Evolutionary conservation across 2,113 vertebrate genomes (phyloP), one percentile per base, ranked within the genome.

Genomic region (Nycticebus coucang): DNA sequence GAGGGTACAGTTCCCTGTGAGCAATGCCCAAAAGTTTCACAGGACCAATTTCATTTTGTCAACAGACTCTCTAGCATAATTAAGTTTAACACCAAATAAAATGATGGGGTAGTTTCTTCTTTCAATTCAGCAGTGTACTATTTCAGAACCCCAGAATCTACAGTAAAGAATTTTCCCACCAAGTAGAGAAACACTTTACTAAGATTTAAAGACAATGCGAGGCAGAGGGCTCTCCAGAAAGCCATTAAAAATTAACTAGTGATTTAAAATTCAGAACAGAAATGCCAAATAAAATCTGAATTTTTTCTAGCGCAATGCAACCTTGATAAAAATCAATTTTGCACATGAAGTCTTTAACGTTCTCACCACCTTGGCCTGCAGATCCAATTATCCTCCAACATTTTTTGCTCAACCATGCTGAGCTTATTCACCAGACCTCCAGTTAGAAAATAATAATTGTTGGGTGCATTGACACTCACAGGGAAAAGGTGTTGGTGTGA

Each of bases 321-420:
- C 98, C 92, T 96, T 96, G 91, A 96, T 78, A 94, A 83, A 97
- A 97, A 98, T 98, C 97, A 98, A 84, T 97, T 82, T 96, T 94
- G 74, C 66, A 89, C 82, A 91, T 72, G 92, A 98, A 97, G 95
- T 93, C 72, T 98, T 98, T 94, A 97, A 97, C 0, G 3, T 97
- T 97, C 87, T n/a, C 93, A 95, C 74, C 87, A 91, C 91, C 94
- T 97, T 97, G 98, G 97, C 97, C 96, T 97, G 91, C 91, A 98
- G 96, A 98, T 98, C 96, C 98, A 98, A 98, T 98, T 98, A 99
- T 97, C 95, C 87, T 95, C 88, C 96, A 98, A 98, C 96, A 98
- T 98, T 98, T 98, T 98, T 97, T 98, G 97, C 93, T 98, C 98
- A 98, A 95, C 96, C 97, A 98, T 96, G 97, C 97, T 97, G 97